Percentiles rank a stretch among this genome's conserved stretches.
These are phyloP conservation scores for Vanessa atalanta DNA, from an alignment of 1,140 invertebrate species.

Conservation along the genomic window DNA sequence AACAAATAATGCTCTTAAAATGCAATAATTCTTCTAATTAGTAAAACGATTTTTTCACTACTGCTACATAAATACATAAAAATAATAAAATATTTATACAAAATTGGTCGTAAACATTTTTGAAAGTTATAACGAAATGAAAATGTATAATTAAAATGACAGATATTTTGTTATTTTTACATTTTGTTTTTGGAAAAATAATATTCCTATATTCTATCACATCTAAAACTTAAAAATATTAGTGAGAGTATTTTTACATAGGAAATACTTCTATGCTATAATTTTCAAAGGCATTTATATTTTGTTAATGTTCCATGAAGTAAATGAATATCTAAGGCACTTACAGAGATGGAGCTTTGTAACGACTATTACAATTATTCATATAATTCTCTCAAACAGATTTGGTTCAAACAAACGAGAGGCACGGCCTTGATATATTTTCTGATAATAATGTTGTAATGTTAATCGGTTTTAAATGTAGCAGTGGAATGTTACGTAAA, in stretches of 20 bases:
- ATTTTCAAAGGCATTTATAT: neutral
- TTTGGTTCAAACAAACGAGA: conserved; percentile 26
- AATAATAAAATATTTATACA: neutral
- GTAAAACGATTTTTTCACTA: neutral
- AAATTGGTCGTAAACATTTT: conserved; percentile 8
- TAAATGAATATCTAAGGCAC: conserved; percentile 4
- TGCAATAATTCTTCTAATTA: neutral
- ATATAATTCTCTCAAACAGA: neutral
- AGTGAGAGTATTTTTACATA: conserved; percentile 2
- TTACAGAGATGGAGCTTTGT: neutral
- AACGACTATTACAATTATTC: conserved; percentile 4
- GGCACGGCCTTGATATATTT: conserved; percentile 35
- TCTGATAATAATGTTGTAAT: conserved; percentile 34
- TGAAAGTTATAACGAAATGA: neutral
- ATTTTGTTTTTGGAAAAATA: conserved; percentile 5
- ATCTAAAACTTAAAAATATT: conserved; percentile 8
- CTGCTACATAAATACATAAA: neutral
- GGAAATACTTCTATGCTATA: neutral
- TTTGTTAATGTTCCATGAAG: neutral
- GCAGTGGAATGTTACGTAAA: conserved; percentile 32
- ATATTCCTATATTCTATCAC: neutral
- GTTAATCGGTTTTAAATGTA: conserved; percentile 22
- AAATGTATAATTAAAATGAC: neutral
- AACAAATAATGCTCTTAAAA: neutral
- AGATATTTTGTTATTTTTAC: neutral